These are phyloP conservation scores for Catocala sponsa DNA, from an alignment of 2,888 invertebrate genomes.

Conservation along the genomic window DNA sequence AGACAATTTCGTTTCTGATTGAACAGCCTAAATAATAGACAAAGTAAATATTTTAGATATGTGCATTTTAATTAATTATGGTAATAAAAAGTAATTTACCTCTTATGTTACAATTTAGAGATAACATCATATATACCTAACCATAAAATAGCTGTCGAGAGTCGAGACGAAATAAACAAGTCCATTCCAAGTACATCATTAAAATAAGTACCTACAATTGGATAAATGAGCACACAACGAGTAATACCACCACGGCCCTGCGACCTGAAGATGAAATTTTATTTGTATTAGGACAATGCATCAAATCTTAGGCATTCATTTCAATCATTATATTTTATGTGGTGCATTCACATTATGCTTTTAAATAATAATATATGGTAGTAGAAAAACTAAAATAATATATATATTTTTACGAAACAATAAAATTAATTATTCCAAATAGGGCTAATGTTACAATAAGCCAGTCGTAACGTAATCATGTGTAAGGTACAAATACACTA, in stretches of 20 bases:
- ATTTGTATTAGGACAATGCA: neutral
- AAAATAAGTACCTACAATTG: neutral
- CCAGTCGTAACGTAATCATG: neutral
- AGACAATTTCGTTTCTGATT: neutral
- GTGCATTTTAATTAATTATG: constrained; percentile 73
- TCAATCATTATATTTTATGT: neutral
- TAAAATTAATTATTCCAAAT: neutral
- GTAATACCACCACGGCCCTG: neutral
- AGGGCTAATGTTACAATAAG: neutral
- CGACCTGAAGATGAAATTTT: neutral
- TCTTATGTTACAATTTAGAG: constrained; percentile 67
- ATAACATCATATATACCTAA: constrained; percentile 55
- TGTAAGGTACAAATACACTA: neutral
- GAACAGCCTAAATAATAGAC: constrained; percentile 35
- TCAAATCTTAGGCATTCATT: neutral
- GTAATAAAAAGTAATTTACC: constrained; percentile 68
- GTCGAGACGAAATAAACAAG: constrained; percentile 40
- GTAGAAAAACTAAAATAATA: constrained; percentile 1
- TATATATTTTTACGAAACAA: no score
- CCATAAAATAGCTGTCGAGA: constrained; percentile 44
- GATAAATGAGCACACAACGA: neutral
- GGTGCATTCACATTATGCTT: neutral
- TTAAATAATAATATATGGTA: neutral
- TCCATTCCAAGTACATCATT: constrained; percentile 27
- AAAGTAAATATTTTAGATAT: constrained; percentile 59